Base-by-base conservation (phyloP, 2,113 vertebrate species). In the Edolisoma coerulescens region DNA sequence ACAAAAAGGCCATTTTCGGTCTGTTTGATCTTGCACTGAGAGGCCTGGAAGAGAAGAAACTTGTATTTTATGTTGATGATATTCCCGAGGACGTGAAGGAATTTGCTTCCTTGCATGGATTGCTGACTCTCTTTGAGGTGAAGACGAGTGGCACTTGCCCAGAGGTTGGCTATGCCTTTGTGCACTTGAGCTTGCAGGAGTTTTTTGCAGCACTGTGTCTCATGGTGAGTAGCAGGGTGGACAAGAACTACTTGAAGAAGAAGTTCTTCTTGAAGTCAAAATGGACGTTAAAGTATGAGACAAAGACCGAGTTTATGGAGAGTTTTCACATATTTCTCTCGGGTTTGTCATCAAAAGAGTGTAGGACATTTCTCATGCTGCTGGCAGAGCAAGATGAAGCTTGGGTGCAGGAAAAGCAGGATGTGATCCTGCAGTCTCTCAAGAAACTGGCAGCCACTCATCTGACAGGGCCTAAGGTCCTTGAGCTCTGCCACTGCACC, bases 151-250 rank as follows among this genome's bases (percentile, higher is more conserved):
- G 98, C 8, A 60, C 97, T 17, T 67, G 24, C 45, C 88, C 80
- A 15, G 95, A 97, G 53, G 74, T 17, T 10, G 98, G 98, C 69
- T 99, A 98, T 37, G 96, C 98, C 78, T 99, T 99, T 78, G 85
- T 97, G 53, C 99, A 99, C 96, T 92, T 99, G 78, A 99, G 98
- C 19, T 91, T 99, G 73, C 99, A 99, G 93, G 99, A 99, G 94
- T 99, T 99, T 89, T 97, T 99, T 22, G 98, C 98, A 32, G 99
- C 99, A 1, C 95, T 99, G 52, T 94, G 98, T 82, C 97, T 99
- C 87, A 98, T 99, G 99, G 97, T 98, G 17, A 99, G 97, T 54
- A 54, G 73, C 10, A 89, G 50, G 2, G 94, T 99, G 37, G 97
- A 97, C 67, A 97, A 97, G 42, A 21, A 74, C 5, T 83, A 80